These are phyloP conservation scores for Zaprionus inermis DNA, from an alignment of 1,140 invertebrate genomes.

Conservation along the genomic window DNA sequence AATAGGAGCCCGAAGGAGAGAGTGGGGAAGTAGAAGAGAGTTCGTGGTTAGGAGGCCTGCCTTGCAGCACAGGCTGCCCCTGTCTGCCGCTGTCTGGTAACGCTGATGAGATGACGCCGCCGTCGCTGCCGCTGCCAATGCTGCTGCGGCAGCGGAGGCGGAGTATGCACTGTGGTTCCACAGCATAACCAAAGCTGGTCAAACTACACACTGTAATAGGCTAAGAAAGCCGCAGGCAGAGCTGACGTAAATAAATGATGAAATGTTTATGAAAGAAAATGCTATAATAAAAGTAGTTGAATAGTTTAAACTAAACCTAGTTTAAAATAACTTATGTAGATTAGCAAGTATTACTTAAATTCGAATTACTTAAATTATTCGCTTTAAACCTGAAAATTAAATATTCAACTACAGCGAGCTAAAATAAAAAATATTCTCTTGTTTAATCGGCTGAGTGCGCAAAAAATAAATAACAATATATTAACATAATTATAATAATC, in stretches of 20 bases:
- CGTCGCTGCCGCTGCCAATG: too few species aligned
- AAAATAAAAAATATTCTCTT: background rate
- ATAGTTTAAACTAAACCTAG: background rate
- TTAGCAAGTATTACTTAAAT: too few species aligned
- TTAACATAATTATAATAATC: background rate
- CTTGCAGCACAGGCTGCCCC: conserved; percentile 7
- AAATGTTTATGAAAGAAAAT: background rate
- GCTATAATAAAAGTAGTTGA: background rate
- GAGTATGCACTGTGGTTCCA: conserved; percentile 2
- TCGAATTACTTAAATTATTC: too few species aligned
- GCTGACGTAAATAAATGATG: background rate
- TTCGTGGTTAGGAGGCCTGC: conserved; percentile 23
- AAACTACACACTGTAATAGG: background rate
- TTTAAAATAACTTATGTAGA: background rate
- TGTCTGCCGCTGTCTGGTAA: conserved; percentile 21
- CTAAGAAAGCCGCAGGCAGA: background rate
- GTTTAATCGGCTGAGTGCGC: background rate
- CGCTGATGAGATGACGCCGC: conserved; percentile 15
- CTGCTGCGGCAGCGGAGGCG: background rate
- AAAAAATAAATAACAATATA: background rate
- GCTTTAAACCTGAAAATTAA: too few species aligned
- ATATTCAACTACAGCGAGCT: too few species aligned
- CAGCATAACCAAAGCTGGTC: background rate
- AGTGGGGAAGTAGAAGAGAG: conserved; percentile 1
- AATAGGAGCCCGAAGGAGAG: too few species aligned